These are phyloP conservation scores for Scaptomyza hsui DNA, from an alignment of 1,140 invertebrate species.

Conservation along the genomic window DNA sequence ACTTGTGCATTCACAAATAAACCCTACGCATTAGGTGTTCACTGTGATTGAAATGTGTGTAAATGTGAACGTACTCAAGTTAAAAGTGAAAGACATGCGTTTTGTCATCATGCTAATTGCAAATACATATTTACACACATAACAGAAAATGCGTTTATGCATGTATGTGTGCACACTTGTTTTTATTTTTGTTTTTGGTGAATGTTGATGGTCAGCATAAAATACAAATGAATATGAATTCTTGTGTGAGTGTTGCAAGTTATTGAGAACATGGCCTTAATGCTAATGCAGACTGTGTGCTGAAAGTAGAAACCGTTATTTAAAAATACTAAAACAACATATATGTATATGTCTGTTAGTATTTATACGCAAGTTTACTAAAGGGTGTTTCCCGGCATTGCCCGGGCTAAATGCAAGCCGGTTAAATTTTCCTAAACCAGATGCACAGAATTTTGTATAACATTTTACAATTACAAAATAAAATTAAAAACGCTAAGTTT, in stretches of 20 bases:
- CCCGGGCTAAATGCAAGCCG: not conserved
- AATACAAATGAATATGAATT: not conserved
- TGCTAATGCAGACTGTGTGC: not conserved
- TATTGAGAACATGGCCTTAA: not conserved
- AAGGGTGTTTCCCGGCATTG: not conserved
- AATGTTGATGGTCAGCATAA: constrained; percentile 3
- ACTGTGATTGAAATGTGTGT: not conserved
- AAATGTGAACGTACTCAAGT: not conserved
- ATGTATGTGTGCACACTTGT: not conserved
- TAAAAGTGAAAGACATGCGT: not conserved
- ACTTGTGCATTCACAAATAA: constrained; percentile 1
- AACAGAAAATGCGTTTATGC: constrained; percentile 5
- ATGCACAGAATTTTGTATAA: too few species aligned
- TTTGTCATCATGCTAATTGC: not conserved
- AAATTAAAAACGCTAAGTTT: too few species aligned
- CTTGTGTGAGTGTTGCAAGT: not conserved
- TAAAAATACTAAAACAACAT: too few species aligned
- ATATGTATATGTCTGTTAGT: not conserved
- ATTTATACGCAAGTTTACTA: not conserved
- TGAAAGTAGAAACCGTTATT: not conserved
- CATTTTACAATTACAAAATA: too few species aligned
- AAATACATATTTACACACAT: too few species aligned
- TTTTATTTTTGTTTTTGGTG: constrained; percentile 8
- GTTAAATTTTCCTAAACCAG: not conserved
- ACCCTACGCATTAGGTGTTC: not conserved